Evolutionary conservation across 2,888 invertebrate species (phyloP), one percentile per base, ranked within the genome.

Genomic region (Theretra japonica): DNA sequence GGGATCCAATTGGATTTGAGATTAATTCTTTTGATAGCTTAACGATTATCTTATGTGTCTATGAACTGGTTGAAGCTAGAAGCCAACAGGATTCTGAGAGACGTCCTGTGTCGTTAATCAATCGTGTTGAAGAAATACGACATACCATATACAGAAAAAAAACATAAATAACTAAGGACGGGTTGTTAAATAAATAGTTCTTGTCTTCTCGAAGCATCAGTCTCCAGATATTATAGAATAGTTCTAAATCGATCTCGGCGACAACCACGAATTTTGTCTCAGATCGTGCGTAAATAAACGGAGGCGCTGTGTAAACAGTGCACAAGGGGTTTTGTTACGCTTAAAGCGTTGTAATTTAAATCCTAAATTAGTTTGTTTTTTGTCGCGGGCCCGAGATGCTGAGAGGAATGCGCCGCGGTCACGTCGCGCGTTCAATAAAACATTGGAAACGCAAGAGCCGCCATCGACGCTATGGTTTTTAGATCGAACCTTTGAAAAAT

Each of bases 221-320:
- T 53, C 21, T 21, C 50, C 28, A 33, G 65, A 65, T 33, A 65
- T 70, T 56, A 41, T 23, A 17, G 19, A 62, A 48, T n/a, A 68
- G 7, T 50, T 56, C 25, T 33, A 68, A 28, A 68, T 68, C 17
- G 28, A 68, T 68, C 75, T 74, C 73, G 73, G 79, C 76, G 73
- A 80, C 81, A 80, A 84, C 82, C 83, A 85, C 83, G 82, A 83
- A 83, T 83, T 86, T 83, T 76, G 23, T 73, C 78, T 74, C 77
- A 85, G 87, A 86, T 93, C 93, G 93, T 94, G 93, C 93, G 92
- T 94, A 87, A 88, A 92, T 89, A 92, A 90, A 88, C 82, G 86
- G 77, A 80, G 82, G 79, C 80, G 85, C 88, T 90, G 85, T 86
- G 89, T 87, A 93, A 93, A 94, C 90, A 93, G 85, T 86, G 85